These are phyloP conservation scores for Andrena chrysosceles DNA, from an alignment of 2,888 invertebrate species.

Conservation along the genomic window DNA sequence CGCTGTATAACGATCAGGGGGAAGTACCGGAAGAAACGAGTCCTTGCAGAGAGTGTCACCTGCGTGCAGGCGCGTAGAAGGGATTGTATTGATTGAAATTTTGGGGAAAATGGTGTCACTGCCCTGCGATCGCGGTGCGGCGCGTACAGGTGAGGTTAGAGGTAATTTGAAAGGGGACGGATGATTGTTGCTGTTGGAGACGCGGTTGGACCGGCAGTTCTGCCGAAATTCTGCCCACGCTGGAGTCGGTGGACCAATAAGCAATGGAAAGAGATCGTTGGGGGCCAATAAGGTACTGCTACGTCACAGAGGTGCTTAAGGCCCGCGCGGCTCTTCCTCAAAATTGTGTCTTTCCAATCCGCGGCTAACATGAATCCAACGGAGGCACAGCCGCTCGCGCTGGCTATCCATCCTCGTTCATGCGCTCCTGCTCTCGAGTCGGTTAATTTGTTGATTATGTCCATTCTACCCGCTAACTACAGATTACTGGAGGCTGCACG, in stretches of 20 bases:
- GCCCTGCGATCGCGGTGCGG: slow-evolving; percentile 71
- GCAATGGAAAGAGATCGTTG: slow-evolving; percentile 80
- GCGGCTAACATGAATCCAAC: slow-evolving; percentile 77
- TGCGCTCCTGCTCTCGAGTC: slow-evolving; percentile 71
- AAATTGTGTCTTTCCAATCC: slow-evolving; percentile 85
- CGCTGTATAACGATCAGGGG: neutral
- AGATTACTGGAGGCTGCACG: slow-evolving; percentile 74
- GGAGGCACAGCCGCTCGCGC: slow-evolving; percentile 52
- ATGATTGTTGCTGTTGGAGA: slow-evolving; percentile 1
- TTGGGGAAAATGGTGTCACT: slow-evolving; percentile 84
- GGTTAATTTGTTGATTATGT: slow-evolving; percentile 85
- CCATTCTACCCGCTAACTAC: slow-evolving; percentile 82
- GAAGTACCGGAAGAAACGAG: slow-evolving; percentile 2
- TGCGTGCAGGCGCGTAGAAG: neutral
- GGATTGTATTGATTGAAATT: slow-evolving; percentile 74
- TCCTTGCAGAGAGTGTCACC: neutral
- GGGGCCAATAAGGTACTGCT: slow-evolving; percentile 81
- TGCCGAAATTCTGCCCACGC: slow-evolving; percentile 77
- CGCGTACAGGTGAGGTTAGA: slow-evolving; percentile 19
- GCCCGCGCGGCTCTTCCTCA: slow-evolving; percentile 84
- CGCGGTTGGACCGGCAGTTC: slow-evolving; percentile 54
- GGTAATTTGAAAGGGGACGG: slow-evolving; percentile 5
- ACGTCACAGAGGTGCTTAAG: slow-evolving; percentile 82
- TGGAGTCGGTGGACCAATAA: slow-evolving; percentile 78
- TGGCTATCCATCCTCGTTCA: slow-evolving; percentile 5